These are phyloP conservation scores for Myopa tessellatipennis DNA, from an alignment of 2,888 invertebrate species.

Conservation along the genomic window DNA sequence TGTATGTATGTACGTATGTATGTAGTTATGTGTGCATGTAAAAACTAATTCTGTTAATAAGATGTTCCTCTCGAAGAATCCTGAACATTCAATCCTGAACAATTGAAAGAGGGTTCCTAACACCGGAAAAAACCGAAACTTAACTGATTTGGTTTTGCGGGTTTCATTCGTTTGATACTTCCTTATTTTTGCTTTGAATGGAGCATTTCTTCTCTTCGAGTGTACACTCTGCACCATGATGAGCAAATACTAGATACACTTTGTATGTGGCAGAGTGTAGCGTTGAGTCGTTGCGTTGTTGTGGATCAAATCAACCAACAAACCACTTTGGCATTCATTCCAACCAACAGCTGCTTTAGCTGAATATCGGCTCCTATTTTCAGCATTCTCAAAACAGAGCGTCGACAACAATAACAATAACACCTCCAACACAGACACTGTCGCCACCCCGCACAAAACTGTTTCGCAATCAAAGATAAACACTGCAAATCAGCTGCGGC, in stretches of 20 bases:
- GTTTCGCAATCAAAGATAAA: neutral
- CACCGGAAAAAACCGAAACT: too few species aligned
- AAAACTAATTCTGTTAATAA: too few species aligned
- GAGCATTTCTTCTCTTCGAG: neutral
- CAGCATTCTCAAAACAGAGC: neutral
- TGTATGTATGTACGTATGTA: too few species aligned
- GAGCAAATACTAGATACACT: neutral
- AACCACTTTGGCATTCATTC: slow-evolving; percentile 23
- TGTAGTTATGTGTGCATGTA: too few species aligned
- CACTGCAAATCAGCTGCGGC: too few species aligned
- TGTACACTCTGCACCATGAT: slow-evolving; percentile 6
- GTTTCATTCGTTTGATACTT: too few species aligned
- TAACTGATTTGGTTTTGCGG: too few species aligned
- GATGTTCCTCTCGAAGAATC: too few species aligned
- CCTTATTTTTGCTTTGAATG: too few species aligned
- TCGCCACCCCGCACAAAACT: neutral
- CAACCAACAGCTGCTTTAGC: neutral
- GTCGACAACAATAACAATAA: too few species aligned
- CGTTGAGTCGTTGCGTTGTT: neutral
- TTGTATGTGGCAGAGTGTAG: neutral
- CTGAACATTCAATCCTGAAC: too few species aligned
- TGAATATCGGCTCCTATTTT: slow-evolving; percentile 16
- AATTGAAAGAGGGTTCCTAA: too few species aligned
- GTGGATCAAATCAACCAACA: neutral
- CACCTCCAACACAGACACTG: neutral